phyloP scores from a whole-genome alignment of 2,888 invertebrate species.

The Luperina testacea region DNA sequence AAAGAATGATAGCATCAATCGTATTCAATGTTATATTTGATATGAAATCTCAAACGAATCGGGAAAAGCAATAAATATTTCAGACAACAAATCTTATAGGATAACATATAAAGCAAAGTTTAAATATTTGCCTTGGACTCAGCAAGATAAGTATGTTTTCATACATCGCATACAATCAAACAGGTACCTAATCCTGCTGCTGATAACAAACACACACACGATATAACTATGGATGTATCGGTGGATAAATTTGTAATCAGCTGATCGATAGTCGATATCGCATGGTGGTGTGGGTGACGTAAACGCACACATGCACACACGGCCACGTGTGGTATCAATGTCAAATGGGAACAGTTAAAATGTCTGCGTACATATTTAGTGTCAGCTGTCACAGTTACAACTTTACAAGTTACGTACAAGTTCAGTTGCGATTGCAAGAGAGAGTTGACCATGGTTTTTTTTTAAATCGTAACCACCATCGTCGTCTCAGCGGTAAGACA shows the following conservation, averaged over 20 bases:
- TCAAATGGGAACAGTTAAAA: slow-evolving; percentile 34
- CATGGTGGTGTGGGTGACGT: slow-evolving; percentile 26
- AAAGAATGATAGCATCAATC: neutral
- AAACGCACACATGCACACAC: neutral
- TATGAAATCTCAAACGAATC: neutral
- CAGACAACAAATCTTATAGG: neutral
- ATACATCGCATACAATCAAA: slow-evolving; percentile 41
- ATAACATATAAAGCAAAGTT: slow-evolving; percentile 17
- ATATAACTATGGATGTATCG: neutral
- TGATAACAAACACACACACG: slow-evolving; percentile 44
- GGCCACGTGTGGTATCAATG: slow-evolving; percentile 42
- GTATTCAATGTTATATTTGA: neutral
- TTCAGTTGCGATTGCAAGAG: too few relatives aligned
- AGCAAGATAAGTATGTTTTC: slow-evolving; percentile 17
- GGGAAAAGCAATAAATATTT: slow-evolving; percentile 6
- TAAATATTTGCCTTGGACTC: slow-evolving; percentile 44
- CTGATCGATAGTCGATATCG: slow-evolving; percentile 56
- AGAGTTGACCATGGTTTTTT: neutral
- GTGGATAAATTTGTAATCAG: slow-evolving; percentile 44
- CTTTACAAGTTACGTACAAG: neutral
- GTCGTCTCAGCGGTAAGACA: neutral
- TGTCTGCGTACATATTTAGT: neutral
- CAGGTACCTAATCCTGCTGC: slow-evolving; percentile 40
- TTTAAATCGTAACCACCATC: neutral
- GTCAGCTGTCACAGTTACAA: slow-evolving; percentile 6